Evolutionary conservation across 2,888 invertebrate genomes (phyloP).

Genomic region (Ophion costatus): DNA sequence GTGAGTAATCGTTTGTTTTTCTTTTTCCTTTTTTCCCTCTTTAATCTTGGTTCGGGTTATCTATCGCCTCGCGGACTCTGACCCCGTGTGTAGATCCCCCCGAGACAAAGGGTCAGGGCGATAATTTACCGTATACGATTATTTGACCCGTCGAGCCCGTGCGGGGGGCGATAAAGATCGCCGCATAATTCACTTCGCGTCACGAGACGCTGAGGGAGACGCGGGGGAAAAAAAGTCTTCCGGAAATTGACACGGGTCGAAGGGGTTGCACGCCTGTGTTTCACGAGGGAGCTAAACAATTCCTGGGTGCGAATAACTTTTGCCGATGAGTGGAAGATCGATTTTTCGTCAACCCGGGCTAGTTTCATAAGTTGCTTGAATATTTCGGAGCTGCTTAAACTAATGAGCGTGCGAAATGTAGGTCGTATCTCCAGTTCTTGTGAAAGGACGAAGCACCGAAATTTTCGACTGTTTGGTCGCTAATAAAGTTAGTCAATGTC

Average conservation of each 20-base stretch:
- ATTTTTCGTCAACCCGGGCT: constrained; percentile 12
- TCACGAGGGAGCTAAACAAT: constrained; percentile 34
- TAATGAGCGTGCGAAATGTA: no score
- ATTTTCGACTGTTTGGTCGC: not conserved
- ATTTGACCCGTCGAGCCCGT: constrained; percentile 36
- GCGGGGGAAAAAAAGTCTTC: constrained; percentile 19
- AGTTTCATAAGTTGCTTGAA: not conserved
- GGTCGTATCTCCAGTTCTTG: not conserved
- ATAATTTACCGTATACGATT: constrained; percentile 58
- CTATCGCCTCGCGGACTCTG: constrained; percentile 1
- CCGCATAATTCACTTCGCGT: constrained; percentile 56
- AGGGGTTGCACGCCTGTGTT: constrained; percentile 35
- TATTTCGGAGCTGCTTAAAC: not conserved
- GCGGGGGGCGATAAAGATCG: constrained; percentile 65
- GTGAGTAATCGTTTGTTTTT: constrained; percentile 70
- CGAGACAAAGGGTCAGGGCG: constrained; percentile 12
- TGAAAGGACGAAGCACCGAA: not conserved
- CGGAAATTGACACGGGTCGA: constrained; percentile 64
- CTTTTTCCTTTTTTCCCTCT: not conserved
- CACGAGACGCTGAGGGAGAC: constrained; percentile 11
- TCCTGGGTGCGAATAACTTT: constrained; percentile 26
- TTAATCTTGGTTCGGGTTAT: not conserved
- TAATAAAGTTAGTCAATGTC: no score
- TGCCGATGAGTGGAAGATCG: constrained; percentile 47
- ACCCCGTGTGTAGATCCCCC: constrained; percentile 7